Evolutionary conservation across 92 coral and sea anemone species (phyloP).

Genomic region (Micromussa lordhowensis): DNA sequence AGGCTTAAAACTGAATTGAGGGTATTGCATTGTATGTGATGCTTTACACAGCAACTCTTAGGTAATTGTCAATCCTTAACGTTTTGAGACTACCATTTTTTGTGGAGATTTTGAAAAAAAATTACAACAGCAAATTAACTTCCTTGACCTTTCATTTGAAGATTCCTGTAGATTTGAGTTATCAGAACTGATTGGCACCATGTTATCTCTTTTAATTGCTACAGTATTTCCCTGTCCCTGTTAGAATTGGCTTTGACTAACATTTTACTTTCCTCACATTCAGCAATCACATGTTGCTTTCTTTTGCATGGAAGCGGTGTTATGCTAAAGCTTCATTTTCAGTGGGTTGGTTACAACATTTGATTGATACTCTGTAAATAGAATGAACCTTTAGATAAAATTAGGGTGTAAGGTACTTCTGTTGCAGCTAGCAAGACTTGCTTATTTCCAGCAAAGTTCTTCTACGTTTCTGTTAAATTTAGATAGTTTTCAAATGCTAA

Average conservation of each 20-base stretch:
- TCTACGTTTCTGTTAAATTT: not conserved
- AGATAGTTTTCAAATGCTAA: not conserved
- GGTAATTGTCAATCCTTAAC: conserved; percentile 16
- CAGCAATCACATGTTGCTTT: not conserved
- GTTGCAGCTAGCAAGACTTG: not conserved
- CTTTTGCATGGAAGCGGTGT: not conserved
- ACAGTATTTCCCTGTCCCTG: not conserved
- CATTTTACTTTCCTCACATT: not conserved
- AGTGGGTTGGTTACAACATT: not conserved
- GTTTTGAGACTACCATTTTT: conserved; percentile 24
- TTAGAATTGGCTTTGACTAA: not conserved
- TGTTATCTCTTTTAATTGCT: not conserved
- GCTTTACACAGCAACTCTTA: conserved; percentile 28
- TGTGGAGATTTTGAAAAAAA: conserved; percentile 18
- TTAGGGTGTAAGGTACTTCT: not conserved
- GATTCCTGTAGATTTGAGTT: conserved; percentile 3
- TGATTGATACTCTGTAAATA: not conserved
- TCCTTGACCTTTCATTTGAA: not conserved
- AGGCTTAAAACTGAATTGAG: conserved; percentile 38
- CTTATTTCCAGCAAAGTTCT: not conserved
- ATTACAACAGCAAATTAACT: not conserved
- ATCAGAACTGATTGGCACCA: not conserved
- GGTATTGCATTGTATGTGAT: conserved; percentile 29
- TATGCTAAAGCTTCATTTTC: not conserved
- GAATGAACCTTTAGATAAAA: not conserved